phyloP scores from a whole-genome alignment of 2,888 invertebrate species.

The Fragum sueziense region DNA sequence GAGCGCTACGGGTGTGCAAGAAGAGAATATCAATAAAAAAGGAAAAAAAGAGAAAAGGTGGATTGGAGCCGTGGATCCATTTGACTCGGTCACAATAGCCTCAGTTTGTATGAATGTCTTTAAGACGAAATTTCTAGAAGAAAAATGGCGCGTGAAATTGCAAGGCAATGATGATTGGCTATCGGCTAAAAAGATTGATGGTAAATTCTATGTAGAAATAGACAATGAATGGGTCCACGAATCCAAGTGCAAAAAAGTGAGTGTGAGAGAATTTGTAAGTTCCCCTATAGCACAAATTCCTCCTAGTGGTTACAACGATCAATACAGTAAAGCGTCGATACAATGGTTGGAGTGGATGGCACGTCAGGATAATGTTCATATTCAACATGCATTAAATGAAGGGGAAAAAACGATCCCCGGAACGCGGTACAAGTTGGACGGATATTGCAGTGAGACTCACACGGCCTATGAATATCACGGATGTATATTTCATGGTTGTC shows the following conservation, averaged over 20 bases:
- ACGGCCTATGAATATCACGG: constrained; percentile 47
- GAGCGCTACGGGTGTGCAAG: constrained; percentile 15
- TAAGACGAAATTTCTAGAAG: constrained; percentile 42
- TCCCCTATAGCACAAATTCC: constrained; percentile 49
- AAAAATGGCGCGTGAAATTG: constrained; percentile 40
- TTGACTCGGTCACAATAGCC: constrained; percentile 42
- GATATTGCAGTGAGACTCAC: constrained; percentile 32
- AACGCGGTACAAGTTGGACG: constrained; percentile 43
- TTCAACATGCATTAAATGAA: constrained; percentile 35
- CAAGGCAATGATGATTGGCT: constrained; percentile 26
- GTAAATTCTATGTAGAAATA: constrained; percentile 11
- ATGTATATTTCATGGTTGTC: constrained; percentile 47
- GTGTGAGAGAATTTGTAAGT: constrained; percentile 24
- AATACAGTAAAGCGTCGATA: constrained; percentile 19
- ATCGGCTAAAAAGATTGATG: constrained; percentile 25
- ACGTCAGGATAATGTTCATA: neutral
- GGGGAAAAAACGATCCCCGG: constrained; percentile 33
- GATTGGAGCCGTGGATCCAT: constrained; percentile 40
- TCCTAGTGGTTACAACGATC: constrained; percentile 38
- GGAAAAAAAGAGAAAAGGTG: constrained; percentile 20
- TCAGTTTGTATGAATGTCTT: constrained; percentile 47
- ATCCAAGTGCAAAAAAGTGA: neutral
- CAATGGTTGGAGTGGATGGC: constrained; percentile 31
- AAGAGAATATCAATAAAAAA: neutral
- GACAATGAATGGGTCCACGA: constrained; percentile 23